Percentiles rank a stretch among this genome's conserved stretches.
phyloP scores from a whole-genome alignment of 2,888 invertebrate genomes.

The Nowickia ferox region DNA sequence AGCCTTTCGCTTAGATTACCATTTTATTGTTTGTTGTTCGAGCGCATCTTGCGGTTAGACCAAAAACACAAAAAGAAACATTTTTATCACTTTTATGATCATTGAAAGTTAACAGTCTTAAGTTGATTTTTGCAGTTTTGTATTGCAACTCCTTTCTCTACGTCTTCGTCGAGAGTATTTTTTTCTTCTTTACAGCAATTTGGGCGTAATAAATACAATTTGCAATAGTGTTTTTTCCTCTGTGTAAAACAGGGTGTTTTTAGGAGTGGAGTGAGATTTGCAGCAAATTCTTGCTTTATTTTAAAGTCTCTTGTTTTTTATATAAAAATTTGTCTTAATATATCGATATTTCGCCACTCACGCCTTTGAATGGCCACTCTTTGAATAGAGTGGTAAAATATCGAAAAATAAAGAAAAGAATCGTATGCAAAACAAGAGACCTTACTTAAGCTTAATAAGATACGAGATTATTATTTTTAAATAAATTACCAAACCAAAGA shows the following conservation, averaged over 20 bases:
- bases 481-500: too few species aligned
- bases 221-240: slow-evolving; percentile 40
- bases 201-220: slow-evolving; percentile 61
- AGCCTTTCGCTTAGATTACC: slow-evolving; percentile 44
- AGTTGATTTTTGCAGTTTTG: slow-evolving; percentile 13
- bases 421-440: too few species aligned
- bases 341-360: too few species aligned
- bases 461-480: too few species aligned
- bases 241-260: slow-evolving; percentile 1
- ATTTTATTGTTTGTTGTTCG: slow-evolving; percentile 63
- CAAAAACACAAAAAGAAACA: slow-evolving; percentile 27
- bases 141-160: neutral
- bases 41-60: slow-evolving; percentile 58
- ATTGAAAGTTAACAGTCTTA: slow-evolving; percentile 35
- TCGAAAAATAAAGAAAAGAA: too few species aligned
- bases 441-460: too few species aligned
- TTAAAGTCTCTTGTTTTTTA: too few species aligned
- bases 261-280: too few species aligned
- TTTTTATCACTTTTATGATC: slow-evolving; percentile 30
- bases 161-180: neutral
- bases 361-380: too few species aligned
- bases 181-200: slow-evolving; percentile 36
- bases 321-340: too few species aligned
- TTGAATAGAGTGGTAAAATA: too few species aligned
- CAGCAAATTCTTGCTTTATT: too few species aligned